A percentile compares a stretch with the other conserved stretches of the same genome.
Evolutionary conservation across 1,140 invertebrate species (phyloP).

Genomic region (Ostrea denselamellosa): DNA sequence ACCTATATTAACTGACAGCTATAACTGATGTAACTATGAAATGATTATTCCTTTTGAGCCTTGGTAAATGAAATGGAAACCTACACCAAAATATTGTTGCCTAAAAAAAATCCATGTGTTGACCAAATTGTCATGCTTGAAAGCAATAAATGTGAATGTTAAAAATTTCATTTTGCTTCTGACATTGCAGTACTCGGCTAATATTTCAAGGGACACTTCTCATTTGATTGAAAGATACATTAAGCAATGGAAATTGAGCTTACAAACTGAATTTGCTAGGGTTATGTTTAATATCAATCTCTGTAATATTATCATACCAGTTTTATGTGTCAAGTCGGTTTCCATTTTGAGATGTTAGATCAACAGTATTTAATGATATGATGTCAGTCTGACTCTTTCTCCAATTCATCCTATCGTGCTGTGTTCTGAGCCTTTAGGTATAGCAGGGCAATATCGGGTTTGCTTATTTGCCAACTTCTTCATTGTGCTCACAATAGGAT

Average conservation of each 20-base stretch:
- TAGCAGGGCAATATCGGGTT: not conserved
- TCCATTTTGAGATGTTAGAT: too few relatives aligned
- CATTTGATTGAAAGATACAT: not conserved
- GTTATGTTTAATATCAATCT: not conserved
- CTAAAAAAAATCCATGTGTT: too few relatives aligned
- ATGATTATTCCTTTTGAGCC: too few relatives aligned
- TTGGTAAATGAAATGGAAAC: too few relatives aligned
- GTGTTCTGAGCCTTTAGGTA: not conserved
- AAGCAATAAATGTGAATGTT: too few relatives aligned
- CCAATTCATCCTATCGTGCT: not conserved
- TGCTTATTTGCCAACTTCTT: slow-evolving; percentile 16
- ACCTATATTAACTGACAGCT: too few relatives aligned
- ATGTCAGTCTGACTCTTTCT: not conserved
- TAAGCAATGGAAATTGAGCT: not conserved
- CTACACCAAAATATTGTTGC: too few relatives aligned
- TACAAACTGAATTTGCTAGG: not conserved
- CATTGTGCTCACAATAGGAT: slow-evolving; percentile 4
- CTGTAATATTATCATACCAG: not conserved
- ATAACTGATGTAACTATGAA: too few relatives aligned
- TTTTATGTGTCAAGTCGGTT: not conserved
- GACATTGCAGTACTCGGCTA: not conserved
- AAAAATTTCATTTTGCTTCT: not conserved
- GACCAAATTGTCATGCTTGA: too few relatives aligned
- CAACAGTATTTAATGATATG: not conserved
- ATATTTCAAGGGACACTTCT: not conserved